Conservation (phyloP, 2,113 vertebrate species). For the Coregonus clupeaformis region DNA sequence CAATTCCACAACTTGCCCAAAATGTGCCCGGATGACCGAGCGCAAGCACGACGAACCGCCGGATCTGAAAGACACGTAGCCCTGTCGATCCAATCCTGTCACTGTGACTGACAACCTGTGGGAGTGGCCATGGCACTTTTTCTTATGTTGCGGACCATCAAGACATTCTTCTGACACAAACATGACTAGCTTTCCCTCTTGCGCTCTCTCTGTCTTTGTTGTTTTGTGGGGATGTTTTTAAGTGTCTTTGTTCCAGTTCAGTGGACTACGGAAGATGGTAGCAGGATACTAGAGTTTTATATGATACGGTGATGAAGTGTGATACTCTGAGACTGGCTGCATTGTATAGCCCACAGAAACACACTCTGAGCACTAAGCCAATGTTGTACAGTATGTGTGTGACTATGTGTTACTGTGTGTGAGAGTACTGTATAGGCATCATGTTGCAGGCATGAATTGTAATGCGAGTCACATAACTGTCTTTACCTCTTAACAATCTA, state of each 20-base stretch:
- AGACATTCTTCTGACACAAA: not conserved
- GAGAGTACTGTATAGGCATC: constrained; percentile 18
- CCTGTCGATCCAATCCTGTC: constrained; percentile 3
- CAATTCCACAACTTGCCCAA: constrained; percentile 94
- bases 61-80: constrained; percentile 41
- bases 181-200: not conserved
- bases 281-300: constrained; percentile 35
- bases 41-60: constrained; percentile 79
- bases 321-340: constrained; percentile 31
- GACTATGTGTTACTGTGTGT: not conserved
- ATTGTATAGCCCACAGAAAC: not conserved
- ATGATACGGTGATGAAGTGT: constrained; percentile 28
- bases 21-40: constrained; percentile 85
- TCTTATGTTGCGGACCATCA: not conserved
- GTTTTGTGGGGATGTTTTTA: constrained; percentile 34
- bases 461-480: constrained; percentile 12
- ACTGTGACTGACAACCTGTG: constrained; percentile 35
- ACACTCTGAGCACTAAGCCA: constrained; percentile 9
- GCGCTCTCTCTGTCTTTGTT: not conserved
- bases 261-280: constrained; percentile 21
- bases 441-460: constrained; percentile 30
- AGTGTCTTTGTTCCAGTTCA: constrained; percentile 19
- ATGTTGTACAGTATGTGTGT: no score
- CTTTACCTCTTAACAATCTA: constrained; percentile 11
- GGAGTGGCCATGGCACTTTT: constrained; percentile 14